Evolutionary conservation across 2,888 invertebrate genomes (phyloP), one percentile per base, ranked within the genome.

Genomic region (Ochropacha duplaris): DNA sequence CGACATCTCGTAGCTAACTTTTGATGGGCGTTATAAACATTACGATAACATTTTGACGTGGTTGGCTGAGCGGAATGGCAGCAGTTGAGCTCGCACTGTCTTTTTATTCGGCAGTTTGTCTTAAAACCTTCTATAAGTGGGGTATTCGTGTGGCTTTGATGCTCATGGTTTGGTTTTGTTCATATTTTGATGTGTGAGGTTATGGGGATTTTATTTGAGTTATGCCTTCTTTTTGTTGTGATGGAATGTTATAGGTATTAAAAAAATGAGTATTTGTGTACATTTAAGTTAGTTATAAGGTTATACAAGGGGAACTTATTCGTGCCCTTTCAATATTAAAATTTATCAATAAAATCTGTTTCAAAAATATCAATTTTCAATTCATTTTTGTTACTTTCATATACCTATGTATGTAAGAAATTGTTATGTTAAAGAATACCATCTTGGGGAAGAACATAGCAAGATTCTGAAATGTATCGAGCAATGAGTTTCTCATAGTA

Each of bases 11-110:
- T 50, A 16, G 72, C 69, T 75, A 79, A 76, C 74, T 79, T 83
- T 83, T 85, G 77, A 86, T 81, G 73, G 71, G 69, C 56, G 79
- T 74, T 78, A 77, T 87, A 84, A 88, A 86, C 72, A 78, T 86
- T 81, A 86, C 79, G 81, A 77, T 79, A 80, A 74, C 78, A 77
- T 72, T 77, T 68, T 69, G 59, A 69, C 66, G 60, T 66, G 68
- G 57, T 62, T 56, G 60, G 62, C 62, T 61, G 66, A 62, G 51
- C 67, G 61, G 59, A 68, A 74, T 67, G 69, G 64, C 67, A 59
- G 59, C 59, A 56, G 66, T 62, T 69, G 70, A 64, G 69, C 59
- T 61, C 59, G 66, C 62, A 69, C 71, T 59, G 65, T 59, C 72
- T 78, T 81, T 84, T 86, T 83, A 83, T 83, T 76, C 71, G 75